Base-by-base conservation (phyloP, 1,140 invertebrate species). In the Caenorhabditis inopinata region DNA sequence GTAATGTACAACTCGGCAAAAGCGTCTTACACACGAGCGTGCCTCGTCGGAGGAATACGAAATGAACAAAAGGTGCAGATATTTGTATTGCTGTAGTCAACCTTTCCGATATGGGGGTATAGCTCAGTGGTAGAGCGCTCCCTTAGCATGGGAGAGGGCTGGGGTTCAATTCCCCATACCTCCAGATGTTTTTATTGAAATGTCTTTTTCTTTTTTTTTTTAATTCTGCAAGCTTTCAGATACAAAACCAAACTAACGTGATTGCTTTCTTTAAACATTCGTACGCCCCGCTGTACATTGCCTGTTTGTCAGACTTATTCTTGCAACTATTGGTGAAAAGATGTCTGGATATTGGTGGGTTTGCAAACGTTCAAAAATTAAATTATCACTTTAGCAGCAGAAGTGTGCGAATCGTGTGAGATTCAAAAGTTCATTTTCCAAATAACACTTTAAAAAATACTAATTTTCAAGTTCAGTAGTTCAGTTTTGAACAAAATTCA, bases 91-190 rank as follows among this genome's bases (percentile, higher is more conserved):
- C n/a, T n/a, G n/a, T n/a, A n/a, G n/a, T n/a, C n/a, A n/a, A n/a
- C n/a, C n/a, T n/a, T n/a, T n/a, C n/a, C n/a, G n/a, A n/a, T n/a
- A n/a, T n/a, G 73, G 73, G 73, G 73, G 47, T 75, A 75, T 75
- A 75, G 73, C 73, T 75, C 73, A 75, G 73, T 75, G 73, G 73
- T 75, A 75, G 73, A 75, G 73, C 73, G 73, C 73, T 75, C 73
- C 73, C 73, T 75, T 75, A 75, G 73, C 73, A 75, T 75, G 73
- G 73, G 73, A 75, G 73, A 75, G 73, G 73, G 42, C 73, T 75
- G 73, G 73, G 73, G 73, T 75, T 75, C 73, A 75, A 75, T 75
- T 75, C 73, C 73, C 73, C 47, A 75, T 75, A 75, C 47, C 73
- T 75, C 73, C 73, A 75, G 32, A 21, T n/a, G n/a, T n/a, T n/a